Conservation (phyloP, 2,888 invertebrate species). For the Onthophagus sagittarius region DNA sequence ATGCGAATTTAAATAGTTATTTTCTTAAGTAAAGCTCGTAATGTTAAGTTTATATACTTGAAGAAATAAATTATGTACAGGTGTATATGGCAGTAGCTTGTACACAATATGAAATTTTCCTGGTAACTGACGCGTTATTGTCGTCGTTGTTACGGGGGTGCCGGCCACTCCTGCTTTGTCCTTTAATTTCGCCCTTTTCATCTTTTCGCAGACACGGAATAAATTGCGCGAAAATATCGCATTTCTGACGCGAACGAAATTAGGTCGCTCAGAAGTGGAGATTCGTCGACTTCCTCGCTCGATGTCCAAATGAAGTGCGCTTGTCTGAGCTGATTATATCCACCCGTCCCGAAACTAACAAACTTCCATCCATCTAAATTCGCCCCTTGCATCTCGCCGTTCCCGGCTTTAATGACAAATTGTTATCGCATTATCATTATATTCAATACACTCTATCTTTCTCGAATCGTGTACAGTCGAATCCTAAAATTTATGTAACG, state of each 20-base stretch:
- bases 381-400: neutral
- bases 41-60: neutral
- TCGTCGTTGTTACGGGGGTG: neutral
- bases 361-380: neutral
- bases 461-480: neutral
- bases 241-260: conserved; percentile 11
- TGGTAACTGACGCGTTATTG: neutral
- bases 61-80: neutral
- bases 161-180: neutral
- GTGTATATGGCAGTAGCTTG: neutral
- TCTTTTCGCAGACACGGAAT: conserved; percentile 2
- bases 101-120: neutral
- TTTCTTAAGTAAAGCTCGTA: neutral
- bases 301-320: conserved; percentile 14
- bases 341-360: neutral
- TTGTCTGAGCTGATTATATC: conserved; percentile 16
- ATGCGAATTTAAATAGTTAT: neutral
- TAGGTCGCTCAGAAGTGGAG: conserved; percentile 5
- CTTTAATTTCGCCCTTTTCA: neutral
- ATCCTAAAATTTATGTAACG: neutral
- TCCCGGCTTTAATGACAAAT: neutral
- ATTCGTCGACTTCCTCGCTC: conserved; percentile 10
- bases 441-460: neutral
- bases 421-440: neutral
- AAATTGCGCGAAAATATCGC: conserved; percentile 16